Base-by-base conservation (phyloP, 2,888 invertebrate genomes). In the Metacarcinus magister region DNA sequence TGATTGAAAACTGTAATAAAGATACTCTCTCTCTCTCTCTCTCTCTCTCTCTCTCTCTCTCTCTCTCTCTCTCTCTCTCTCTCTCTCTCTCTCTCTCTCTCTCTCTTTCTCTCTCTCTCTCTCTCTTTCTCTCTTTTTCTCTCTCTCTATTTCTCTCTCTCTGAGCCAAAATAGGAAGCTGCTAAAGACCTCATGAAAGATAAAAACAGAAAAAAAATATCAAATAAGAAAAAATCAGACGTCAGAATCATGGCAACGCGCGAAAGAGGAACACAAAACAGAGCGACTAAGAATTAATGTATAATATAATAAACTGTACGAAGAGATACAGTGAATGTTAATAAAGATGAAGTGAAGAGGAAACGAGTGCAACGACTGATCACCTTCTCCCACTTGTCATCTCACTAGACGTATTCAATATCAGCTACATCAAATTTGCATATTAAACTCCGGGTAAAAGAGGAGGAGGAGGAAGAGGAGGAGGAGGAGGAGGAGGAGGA, bases 71-170 rank as follows among this genome's bases (percentile, higher is more conserved):
- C 39, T 43, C 91, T 92, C 92, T 46, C 92, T 46, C 92, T n/a
- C 92, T n/a, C 44, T 44, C 44, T n/a, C 46, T 91, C 91, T 46
- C 91, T 46, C 46, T 46, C 43, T 91, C 91, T 91, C 91, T 46
- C 91, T 91, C 91, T 91, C 91, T 46, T 46, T 91, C 91, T 91
- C 91, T 46, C 91, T 91, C 91, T 91, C 91, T 46, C 91, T 91
- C 91, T 91, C 91, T 46, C 91, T 91, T 46, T 91, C 91, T 91
- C 91, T 91, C 91, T 91, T 46, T 46, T 46, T 91, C 91, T 91
- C 91, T 46, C 91, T 91, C 91, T 91, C 91, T 46, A 44, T 91
- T 46, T 91, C 16, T 44, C 91, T n/a, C 91, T 44, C 16, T 91
- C 39, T 46, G 19, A 16, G 1, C 23, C 43, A 5, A 3, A 44